phyloP scores from a whole-genome alignment of 2,888 invertebrate species.

The Tetrapedia diversipes region DNA sequence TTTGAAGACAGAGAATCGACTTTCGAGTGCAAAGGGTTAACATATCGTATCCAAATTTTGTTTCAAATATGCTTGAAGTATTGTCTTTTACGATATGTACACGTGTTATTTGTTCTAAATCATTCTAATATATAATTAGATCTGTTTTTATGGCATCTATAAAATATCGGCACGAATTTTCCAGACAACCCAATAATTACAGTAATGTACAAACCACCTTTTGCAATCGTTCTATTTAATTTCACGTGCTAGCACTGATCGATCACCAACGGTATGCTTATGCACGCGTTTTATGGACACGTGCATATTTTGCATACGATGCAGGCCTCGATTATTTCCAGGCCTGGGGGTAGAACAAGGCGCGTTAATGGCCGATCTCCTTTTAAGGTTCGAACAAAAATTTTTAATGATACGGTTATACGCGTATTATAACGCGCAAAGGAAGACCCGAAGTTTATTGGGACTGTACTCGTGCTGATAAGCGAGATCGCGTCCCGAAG shows the following conservation, averaged over 20 bases:
- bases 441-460: constrained; percentile 27
- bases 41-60: too few relatives aligned
- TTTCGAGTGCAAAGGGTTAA: too few relatives aligned
- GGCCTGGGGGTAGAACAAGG: constrained; percentile 9
- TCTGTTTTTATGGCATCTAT: too few relatives aligned
- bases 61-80: too few relatives aligned
- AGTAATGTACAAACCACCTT: too few relatives aligned
- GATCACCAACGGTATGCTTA: neutral
- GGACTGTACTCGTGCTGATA: constrained; percentile 40
- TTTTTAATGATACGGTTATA: constrained; percentile 15
- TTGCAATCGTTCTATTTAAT: too few relatives aligned
- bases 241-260: neutral
- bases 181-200: too few relatives aligned
- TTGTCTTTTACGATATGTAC: too few relatives aligned
- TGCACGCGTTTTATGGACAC: neutral
- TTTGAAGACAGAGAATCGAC: too few relatives aligned
- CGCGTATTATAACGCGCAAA: constrained; percentile 22
- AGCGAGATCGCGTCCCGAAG: constrained; percentile 22
- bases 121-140: too few relatives aligned
- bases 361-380: constrained; percentile 32
- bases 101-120: too few relatives aligned
- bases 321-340: constrained; percentile 9
- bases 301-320: neutral
- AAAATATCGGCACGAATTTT: too few relatives aligned
- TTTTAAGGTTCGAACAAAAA: constrained; percentile 43